A percentile compares a stretch with the other conserved stretches of the same genome.
Conservation (phyloP, 2,888 invertebrate species). For the Gymnoscelis rufifasciata region DNA sequence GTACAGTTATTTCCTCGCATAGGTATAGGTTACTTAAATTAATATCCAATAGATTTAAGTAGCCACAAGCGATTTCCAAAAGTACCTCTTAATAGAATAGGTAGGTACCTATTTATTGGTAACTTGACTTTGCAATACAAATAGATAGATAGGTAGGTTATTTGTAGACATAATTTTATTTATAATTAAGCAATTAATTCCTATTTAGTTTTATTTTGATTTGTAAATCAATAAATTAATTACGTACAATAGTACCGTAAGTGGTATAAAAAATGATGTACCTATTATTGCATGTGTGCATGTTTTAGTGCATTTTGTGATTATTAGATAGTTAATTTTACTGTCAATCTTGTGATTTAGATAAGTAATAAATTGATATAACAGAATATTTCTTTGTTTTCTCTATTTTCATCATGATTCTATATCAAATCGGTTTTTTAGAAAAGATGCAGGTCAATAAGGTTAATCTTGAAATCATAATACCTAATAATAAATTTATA, state of each 20-base stretch:
- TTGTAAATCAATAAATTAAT: constrained; percentile 43
- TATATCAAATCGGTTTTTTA: too few species aligned
- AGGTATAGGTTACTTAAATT: constrained; percentile 38
- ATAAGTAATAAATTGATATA: constrained; percentile 61
- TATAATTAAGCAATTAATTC: constrained; percentile 37
- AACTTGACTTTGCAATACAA: constrained; percentile 36
- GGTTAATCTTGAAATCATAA: too few species aligned
- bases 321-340: constrained; percentile 78
- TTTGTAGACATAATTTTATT: constrained; percentile 53
- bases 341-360: constrained; percentile 78
- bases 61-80: constrained; percentile 40
- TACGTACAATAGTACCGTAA: constrained; percentile 66
- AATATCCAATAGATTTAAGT: constrained; percentile 31
- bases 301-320: constrained; percentile 80
- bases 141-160: constrained; percentile 50
- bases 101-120: constrained; percentile 34
- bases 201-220: constrained; percentile 36
- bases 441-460: too few species aligned
- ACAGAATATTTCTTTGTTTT: constrained; percentile 30
- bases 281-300: constrained; percentile 71
- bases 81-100: constrained; percentile 10
- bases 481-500: too few species aligned
- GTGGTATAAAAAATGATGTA: constrained; percentile 68
- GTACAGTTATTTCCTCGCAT: constrained; percentile 65
- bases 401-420: too few species aligned